A percentile compares a stretch with the other conserved stretches of the same genome.
phyloP scores from a whole-genome alignment of 2,113 vertebrate genomes.

The Anarhynchus alexandrinus region DNA sequence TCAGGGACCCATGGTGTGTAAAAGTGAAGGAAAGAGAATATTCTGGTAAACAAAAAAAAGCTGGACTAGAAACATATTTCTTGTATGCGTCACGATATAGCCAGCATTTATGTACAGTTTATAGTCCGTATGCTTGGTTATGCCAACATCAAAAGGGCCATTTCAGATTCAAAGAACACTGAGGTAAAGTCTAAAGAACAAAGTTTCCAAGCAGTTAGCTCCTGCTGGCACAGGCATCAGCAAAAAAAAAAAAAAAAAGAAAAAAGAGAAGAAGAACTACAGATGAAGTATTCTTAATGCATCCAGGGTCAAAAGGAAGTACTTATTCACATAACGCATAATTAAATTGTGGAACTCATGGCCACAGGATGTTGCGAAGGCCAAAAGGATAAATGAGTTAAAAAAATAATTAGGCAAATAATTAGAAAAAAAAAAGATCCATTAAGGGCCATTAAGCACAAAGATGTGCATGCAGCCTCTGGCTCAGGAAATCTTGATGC shows the following conservation, averaged over 20 bases:
- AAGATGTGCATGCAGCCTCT: constrained; percentile 36
- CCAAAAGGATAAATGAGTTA: constrained; percentile 61
- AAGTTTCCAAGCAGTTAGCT: neutral
- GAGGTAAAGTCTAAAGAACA: neutral
- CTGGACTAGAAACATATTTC: neutral
- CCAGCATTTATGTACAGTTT: neutral
- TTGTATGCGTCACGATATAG: neutral
- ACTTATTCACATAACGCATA: constrained; percentile 54
- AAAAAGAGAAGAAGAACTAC: neutral
- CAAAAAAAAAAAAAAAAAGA: neutral
- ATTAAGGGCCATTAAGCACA: constrained; percentile 58
- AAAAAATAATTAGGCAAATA: constrained; percentile 67
- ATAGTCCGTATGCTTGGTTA: neutral
- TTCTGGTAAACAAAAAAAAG: neutral
- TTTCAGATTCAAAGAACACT: neutral
- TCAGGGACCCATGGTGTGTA: neutral
- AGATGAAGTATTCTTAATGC: constrained; percentile 40
- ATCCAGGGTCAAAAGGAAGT: constrained; percentile 64
- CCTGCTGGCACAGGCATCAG: neutral
- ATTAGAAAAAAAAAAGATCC: constrained; percentile 27
- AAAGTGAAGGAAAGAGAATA: neutral
- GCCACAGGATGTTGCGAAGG: constrained; percentile 54
- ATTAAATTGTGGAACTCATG: constrained; percentile 44
- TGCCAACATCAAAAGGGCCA: neutral
- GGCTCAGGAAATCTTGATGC: constrained; percentile 18